Evolutionary conservation across 2,113 vertebrate species (phyloP).

Genomic region (Gila orcuttii): DNA sequence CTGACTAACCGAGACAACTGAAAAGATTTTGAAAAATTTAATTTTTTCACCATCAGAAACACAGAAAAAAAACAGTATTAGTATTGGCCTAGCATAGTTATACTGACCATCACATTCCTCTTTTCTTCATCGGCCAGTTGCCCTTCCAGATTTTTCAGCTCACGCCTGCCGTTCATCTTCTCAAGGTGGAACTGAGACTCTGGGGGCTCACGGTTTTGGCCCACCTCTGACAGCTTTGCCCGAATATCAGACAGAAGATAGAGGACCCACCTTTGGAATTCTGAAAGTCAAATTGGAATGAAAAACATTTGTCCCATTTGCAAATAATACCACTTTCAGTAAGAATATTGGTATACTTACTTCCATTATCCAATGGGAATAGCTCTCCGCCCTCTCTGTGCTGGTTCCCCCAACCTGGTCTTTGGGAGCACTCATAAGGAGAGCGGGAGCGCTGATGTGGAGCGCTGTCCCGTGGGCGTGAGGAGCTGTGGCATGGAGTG

Average conservation of each 20-base stretch:
- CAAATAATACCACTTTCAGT: neutral
- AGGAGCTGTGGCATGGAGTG: too few relatives aligned
- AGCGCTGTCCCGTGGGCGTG: neutral
- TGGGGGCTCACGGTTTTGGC: neutral
- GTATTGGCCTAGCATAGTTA: neutral
- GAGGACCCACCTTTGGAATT: neutral
- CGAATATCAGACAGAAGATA: neutral
- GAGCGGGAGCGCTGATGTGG: neutral
- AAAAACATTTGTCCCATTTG: neutral
- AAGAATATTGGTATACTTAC: constrained; percentile 4
- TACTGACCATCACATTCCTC: constrained; percentile 2
- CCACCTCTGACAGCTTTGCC: neutral
- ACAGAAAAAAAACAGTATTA: constrained; percentile 1
- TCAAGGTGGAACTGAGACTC: constrained; percentile 13
- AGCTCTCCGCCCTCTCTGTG: neutral
- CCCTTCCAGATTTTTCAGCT: constrained; percentile 7
- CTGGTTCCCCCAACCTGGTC: neutral
- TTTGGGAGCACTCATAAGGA: neutral
- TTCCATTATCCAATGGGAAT: constrained; percentile 6
- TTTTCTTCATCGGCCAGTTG: neutral
- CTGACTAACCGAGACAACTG: too few relatives aligned
- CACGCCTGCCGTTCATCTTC: neutral
- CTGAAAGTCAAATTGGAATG: neutral
- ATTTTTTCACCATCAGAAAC: neutral
- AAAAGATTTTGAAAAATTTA: too few relatives aligned